Conservation (phyloP, 1,140 invertebrate genomes). For the Anastrepha obliqua region DNA sequence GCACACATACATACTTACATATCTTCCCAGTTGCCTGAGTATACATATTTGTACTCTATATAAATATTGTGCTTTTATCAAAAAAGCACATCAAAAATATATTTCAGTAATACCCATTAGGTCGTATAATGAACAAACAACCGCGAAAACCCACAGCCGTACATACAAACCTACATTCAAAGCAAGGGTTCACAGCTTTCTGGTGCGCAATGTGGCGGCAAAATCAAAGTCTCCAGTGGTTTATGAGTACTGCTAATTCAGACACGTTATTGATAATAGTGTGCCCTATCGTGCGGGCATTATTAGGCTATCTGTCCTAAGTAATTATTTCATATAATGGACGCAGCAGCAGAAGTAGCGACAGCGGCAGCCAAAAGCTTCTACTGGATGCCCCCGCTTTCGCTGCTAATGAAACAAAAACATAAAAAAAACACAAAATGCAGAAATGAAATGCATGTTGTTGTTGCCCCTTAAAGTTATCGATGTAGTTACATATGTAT, state of each 20-base stretch:
- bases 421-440: neutral
- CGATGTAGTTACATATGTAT: too few relatives aligned
- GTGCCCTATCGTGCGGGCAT: neutral
- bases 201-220: conserved; percentile 28
- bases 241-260: neutral
- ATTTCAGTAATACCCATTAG: neutral
- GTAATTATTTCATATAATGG: neutral
- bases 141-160: neutral
- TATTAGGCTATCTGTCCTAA: conserved; percentile 15
- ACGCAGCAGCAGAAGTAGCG: neutral
- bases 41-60: too few relatives aligned
- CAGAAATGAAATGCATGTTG: neutral
- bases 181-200: neutral
- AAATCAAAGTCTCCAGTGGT: conserved; percentile 42
- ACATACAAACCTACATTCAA: neutral
- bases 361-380: conserved; percentile 7
- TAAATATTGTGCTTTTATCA: too few relatives aligned
- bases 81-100: too few relatives aligned
- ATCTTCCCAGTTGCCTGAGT: too few relatives aligned
- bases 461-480: neutral
- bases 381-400: conserved; percentile 33
- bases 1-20: too few relatives aligned
- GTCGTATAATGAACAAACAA: conserved; percentile 47
- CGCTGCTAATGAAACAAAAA: neutral
- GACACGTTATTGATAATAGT: conserved; percentile 15